Conservation (phyloP, 1,140 invertebrate genomes). For the Lasaia peninsularis region DNA sequence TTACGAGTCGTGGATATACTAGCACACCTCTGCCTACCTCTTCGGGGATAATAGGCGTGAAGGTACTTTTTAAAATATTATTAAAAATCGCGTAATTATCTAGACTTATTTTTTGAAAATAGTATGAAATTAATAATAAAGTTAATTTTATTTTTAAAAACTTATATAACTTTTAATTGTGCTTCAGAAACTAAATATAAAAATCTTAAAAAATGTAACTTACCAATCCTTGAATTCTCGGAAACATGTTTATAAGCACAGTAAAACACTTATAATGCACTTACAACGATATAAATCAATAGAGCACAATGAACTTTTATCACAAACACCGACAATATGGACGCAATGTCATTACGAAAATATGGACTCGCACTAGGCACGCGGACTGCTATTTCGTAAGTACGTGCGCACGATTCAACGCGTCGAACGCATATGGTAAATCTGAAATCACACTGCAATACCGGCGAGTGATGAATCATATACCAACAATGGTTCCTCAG, state of each 20-base stretch:
- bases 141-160: no score
- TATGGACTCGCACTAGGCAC: slow-evolving; percentile 25
- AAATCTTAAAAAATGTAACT: slow-evolving; percentile 22
- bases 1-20: no score
- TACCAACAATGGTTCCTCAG: neutral
- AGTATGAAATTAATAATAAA: no score
- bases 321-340: slow-evolving; percentile 34
- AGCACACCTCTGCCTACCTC: no score
- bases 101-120: no score
- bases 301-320: slow-evolving; percentile 38
- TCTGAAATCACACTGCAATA: slow-evolving; percentile 17
- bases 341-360: slow-evolving; percentile 27
- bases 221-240: slow-evolving; percentile 63
- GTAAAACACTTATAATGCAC: slow-evolving; percentile 33
- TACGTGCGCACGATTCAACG: slow-evolving; percentile 51
- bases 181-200: no score
- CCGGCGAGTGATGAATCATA: slow-evolving; percentile 33
- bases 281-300: slow-evolving; percentile 19
- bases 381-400: slow-evolving; percentile 20
- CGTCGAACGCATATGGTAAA: slow-evolving; percentile 35
- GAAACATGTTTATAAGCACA: slow-evolving; percentile 52
- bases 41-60: no score
- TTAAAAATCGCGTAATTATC: no score
- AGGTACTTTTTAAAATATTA: no score
- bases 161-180: neutral